Conservation (phyloP, 1,140 invertebrate species). For the Odontomachus brunneus region DNA sequence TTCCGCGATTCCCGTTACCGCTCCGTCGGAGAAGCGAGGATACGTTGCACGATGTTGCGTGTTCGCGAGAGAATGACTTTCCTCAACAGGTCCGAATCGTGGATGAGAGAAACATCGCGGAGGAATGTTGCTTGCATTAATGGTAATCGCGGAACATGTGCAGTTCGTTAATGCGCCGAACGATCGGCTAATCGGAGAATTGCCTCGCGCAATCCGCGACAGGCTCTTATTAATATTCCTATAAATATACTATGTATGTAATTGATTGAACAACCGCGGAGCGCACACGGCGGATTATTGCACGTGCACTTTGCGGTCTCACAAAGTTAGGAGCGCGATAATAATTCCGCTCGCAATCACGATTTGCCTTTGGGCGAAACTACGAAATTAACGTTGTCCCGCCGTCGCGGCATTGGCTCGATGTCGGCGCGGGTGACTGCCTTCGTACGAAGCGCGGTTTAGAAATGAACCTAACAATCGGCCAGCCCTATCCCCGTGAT, state of each 20-base stretch:
- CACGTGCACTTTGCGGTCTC: not conserved
- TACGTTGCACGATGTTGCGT: too few species aligned
- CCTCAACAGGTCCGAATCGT: not conserved
- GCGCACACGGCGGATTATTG: not conserved
- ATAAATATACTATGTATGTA: not conserved
- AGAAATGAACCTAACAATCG: conserved; percentile 61
- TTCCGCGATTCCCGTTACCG: conserved; percentile 43
- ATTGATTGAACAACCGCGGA: too few species aligned
- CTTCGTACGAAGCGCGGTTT: conserved; percentile 64
- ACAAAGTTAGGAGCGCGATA: not conserved
- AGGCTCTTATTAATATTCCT: conserved; percentile 3
- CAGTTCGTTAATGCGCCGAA: too few species aligned
- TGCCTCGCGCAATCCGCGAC: too few species aligned
- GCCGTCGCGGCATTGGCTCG: conserved; percentile 24
- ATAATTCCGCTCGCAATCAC: conserved; percentile 18
- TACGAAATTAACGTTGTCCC: conserved; percentile 58
- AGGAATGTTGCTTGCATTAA: not conserved
- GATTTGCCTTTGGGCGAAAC: conserved; percentile 37
- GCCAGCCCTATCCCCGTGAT: conserved; percentile 38
- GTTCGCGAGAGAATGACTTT: not conserved
- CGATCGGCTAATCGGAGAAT: not conserved
- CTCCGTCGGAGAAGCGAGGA: not conserved
- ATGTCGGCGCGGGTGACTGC: conserved; percentile 59
- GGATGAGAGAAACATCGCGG: not conserved
- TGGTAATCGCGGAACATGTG: not conserved